These are phyloP conservation scores for Spodoptera littoralis DNA, from an alignment of 2,888 invertebrate genomes.

Conservation along the genomic window DNA sequence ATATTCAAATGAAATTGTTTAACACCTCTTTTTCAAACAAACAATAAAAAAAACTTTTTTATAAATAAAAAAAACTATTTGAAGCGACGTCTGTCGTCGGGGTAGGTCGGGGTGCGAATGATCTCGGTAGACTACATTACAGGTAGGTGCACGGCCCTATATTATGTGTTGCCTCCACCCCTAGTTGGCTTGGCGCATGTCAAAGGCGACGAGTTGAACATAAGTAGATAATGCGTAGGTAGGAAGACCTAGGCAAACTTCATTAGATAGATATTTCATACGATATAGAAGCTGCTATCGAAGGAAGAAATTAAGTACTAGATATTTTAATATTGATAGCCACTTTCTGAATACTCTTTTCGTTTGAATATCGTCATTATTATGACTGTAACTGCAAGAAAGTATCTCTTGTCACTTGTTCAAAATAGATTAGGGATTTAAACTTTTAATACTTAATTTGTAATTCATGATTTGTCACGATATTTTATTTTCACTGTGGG, in stretches of 20 bases:
- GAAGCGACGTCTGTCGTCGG: conserved; percentile 68
- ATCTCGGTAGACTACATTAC: conserved; percentile 67
- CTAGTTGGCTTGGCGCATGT: conserved; percentile 69
- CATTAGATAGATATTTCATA: conserved; percentile 25
- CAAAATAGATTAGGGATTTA: too few relatives aligned
- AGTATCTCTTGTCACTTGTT: too few relatives aligned
- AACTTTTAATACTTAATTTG: too few relatives aligned
- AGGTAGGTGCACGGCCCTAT: conserved; percentile 62
- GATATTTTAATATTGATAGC: not conserved
- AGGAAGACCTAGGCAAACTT: conserved; percentile 56
- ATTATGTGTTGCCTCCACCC: conserved; percentile 66
- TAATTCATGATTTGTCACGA: too few relatives aligned
- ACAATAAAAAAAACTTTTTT: conserved; percentile 19
- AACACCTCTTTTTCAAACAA: conserved; percentile 31
- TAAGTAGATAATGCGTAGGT: conserved; percentile 48
- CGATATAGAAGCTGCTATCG: conserved; percentile 15
- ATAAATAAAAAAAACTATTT: conserved; percentile 32
- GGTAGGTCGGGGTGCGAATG: conserved; percentile 76
- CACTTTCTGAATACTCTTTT: not conserved
- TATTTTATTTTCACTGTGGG: too few relatives aligned
- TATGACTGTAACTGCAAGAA: too few relatives aligned
- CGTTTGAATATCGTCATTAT: not conserved
- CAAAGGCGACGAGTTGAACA: conserved; percentile 56
- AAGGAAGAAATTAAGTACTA: not conserved
- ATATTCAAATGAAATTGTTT: conserved; percentile 22